phyloP scores from a whole-genome alignment of 2,797 vertebrate species.

The Acrocephalus scirpaceus region DNA sequence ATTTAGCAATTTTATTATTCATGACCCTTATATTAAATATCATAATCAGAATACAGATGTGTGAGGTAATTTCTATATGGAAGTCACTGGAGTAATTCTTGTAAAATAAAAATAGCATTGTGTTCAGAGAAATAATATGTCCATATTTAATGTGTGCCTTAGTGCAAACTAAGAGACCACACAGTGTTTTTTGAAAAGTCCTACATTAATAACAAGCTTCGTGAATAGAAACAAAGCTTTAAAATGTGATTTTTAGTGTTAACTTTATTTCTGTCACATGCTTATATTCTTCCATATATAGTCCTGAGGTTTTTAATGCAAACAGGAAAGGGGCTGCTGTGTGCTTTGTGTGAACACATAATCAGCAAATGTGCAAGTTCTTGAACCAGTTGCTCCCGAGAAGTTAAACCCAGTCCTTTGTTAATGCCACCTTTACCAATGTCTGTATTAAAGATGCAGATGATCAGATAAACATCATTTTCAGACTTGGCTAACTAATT shows the following conservation, averaged over 20 bases:
- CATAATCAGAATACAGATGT: constrained; percentile 81
- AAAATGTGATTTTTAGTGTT: neutral
- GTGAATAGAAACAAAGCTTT: constrained; percentile 37
- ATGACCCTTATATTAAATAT: constrained; percentile 79
- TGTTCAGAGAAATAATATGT: constrained; percentile 69
- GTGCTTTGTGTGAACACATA: neutral
- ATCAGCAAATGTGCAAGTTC: neutral
- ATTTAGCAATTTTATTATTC: constrained; percentile 84
- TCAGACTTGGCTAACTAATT: constrained; percentile 84
- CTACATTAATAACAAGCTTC: constrained; percentile 19
- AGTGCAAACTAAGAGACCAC: constrained; percentile 44
- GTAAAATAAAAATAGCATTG: constrained; percentile 77
- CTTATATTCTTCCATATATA: neutral
- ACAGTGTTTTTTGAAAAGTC: neutral
- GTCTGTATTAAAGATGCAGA: constrained; percentile 23
- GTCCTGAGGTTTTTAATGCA: constrained; percentile 21
- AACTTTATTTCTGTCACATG: neutral
- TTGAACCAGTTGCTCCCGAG: neutral
- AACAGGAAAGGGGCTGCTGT: neutral
- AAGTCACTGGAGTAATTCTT: constrained; percentile 72
- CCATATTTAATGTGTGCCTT: constrained; percentile 55
- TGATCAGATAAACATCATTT: constrained; percentile 78
- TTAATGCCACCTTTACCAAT: neutral
- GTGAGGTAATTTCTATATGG: constrained; percentile 74
- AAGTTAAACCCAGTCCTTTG: neutral